A percentile compares a stretch with the other conserved stretches of the same genome.
Conservation (phyloP, 2,113 vertebrate species). For the Nycticryphes semicollaris region DNA sequence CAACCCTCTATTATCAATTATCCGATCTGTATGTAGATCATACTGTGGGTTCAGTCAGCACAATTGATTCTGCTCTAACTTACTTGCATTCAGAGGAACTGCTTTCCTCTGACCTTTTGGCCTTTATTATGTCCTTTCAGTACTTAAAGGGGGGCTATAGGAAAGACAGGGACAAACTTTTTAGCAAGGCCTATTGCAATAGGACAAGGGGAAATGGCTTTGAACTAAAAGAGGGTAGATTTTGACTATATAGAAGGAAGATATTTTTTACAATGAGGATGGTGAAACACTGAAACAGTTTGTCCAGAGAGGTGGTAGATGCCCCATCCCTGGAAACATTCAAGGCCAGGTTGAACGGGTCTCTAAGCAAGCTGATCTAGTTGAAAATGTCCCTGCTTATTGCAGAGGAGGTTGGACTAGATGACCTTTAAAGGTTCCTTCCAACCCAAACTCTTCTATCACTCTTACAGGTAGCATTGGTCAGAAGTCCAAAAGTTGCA, state of each 20-base stretch:
- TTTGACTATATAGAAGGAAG: neutral
- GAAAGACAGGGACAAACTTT: neutral
- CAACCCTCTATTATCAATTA: neutral
- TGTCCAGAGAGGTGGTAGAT: neutral
- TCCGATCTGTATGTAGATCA: neutral
- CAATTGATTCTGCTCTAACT: neutral
- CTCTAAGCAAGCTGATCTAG: neutral
- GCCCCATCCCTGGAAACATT: neutral
- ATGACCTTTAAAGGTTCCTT: neutral
- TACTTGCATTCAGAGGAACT: neutral
- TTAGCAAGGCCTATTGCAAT: neutral
- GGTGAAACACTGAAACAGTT: neutral
- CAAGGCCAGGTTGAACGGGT: neutral
- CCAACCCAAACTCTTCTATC: neutral
- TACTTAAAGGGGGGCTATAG: neutral
- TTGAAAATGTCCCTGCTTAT: neutral
- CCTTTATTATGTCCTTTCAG: neutral
- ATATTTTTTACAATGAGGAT: neutral
- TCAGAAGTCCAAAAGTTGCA: neutral
- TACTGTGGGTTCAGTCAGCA: neutral
- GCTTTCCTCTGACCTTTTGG: neutral
- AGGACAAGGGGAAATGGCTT: neutral
- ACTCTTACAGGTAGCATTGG: neutral
- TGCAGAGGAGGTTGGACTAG: neutral
- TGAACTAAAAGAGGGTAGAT: neutral